Base-by-base conservation (phyloP, 2,797 vertebrate genomes). In the Myotis daubentonii region DNA sequence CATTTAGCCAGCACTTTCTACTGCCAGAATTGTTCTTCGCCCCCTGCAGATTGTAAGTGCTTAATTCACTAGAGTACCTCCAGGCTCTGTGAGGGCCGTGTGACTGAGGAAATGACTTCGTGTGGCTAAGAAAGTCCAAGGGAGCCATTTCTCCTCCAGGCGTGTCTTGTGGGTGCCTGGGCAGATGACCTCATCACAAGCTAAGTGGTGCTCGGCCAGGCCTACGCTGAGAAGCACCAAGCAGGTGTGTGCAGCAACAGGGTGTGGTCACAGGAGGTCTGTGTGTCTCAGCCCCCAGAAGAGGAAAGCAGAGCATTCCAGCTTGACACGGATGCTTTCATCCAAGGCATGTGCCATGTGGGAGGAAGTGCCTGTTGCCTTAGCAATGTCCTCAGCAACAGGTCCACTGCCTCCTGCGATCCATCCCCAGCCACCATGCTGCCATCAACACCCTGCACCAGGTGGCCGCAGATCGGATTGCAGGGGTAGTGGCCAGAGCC, bases 381-480 rank as follows among this genome's bases (percentile, higher is more conserved):
- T 95, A 94, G 94, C 66, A 68, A 85, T 81, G 57, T 95, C 55
- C 80, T 49, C 53, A 53, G 88, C 80, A 91, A 93, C 76, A 74
- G 15, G 88, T 33, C 92, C 76, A 51, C 65, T 75, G 82, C 93
- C 93, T 95, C 65, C 96, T 96, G 94, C 30, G 74, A 83, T 86
- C 87, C 92, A 87, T 97, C 87, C 86, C 71, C 93, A 76, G 49
- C 71, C 91, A 91, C 90, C 36, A 47, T 1, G 16, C 96, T 95
- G 89, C 94, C 95, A 78, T 89, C 16, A 62, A 96, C 95, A 92
- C 93, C 60, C 93, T 36, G 60, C 10, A 74, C 97, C 95, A 94
- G 93, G 95, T 96, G 96, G 88, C 92, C 83, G 6, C 71, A 89
- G 94, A 87, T 94, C 33, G 7, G 25, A 89, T 97, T 95, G 97